A percentile compares a stretch with the other conserved stretches of the same genome.
phyloP scores from a whole-genome alignment of 2,113 vertebrate species.

The Zosterops pallidus region DNA sequence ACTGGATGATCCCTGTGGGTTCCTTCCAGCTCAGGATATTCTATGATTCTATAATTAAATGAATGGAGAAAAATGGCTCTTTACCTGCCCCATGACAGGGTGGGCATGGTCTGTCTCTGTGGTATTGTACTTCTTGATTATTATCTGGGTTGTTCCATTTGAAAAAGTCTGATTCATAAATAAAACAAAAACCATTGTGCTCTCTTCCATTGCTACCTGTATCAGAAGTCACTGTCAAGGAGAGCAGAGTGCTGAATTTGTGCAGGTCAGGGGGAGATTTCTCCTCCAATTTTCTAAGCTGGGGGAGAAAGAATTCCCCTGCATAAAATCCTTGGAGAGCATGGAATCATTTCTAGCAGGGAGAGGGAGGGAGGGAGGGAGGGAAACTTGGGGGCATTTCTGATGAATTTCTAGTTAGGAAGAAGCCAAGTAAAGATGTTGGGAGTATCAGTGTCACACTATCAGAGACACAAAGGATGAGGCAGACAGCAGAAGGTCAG shows the following conservation, averaged over 20 bases:
- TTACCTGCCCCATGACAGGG: background rate
- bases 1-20: background rate
- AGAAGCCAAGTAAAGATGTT: background rate
- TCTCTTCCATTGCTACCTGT: background rate
- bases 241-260: background rate
- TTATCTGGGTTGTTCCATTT: background rate
- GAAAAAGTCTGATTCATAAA: background rate
- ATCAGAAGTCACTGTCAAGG: background rate
- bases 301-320: background rate
- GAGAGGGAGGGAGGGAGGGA: background rate
- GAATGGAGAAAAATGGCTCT: background rate
- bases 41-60: background rate
- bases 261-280: background rate
- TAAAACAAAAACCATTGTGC: accelerated
- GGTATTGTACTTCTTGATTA: background rate
- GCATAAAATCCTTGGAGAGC: accelerated
- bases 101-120: background rate
- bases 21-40: background rate
- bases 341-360: background rate
- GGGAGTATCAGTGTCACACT: no score
- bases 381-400: background rate
- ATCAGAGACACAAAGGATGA: no score
- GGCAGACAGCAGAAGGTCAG: no score
- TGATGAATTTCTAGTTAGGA: background rate
- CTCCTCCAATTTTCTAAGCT: background rate